Percentiles rank a stretch among this genome's conserved stretches.
Conservation (phyloP, 1,140 invertebrate species). For the Trichogramma pretiosum region DNA sequence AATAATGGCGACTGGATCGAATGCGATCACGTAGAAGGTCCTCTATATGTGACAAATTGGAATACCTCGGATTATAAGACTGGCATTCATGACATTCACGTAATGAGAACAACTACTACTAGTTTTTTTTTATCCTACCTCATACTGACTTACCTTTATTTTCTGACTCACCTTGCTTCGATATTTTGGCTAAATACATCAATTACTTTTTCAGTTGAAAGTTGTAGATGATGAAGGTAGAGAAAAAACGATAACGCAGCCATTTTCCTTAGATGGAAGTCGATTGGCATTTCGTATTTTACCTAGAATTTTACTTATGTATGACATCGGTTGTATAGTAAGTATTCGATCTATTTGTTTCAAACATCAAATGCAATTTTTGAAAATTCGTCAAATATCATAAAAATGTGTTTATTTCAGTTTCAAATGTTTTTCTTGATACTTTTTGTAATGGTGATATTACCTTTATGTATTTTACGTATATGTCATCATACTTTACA, state of each 20-base stretch:
- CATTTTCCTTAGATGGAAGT: constrained; percentile 70
- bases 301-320: constrained; percentile 64
- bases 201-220: constrained; percentile 45
- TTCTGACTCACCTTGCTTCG: no score
- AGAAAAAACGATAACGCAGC: constrained; percentile 52
- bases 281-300: constrained; percentile 56
- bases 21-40: constrained; percentile 53
- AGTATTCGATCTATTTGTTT: no score
- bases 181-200: no score
- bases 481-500: constrained; percentile 47
- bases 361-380: no score
- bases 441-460: constrained; percentile 51
- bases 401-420: no score
- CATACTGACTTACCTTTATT: no score
- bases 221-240: constrained; percentile 55
- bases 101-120: constrained; percentile 26
- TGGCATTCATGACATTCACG: constrained; percentile 65
- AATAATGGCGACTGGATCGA: constrained; percentile 55
- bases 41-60: constrained; percentile 68
- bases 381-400: no score
- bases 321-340: constrained; percentile 63
- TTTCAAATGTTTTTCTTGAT: constrained; percentile 62
- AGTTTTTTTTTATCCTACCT: not conserved
- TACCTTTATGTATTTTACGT: constrained; percentile 56
- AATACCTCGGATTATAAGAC: constrained; percentile 52